Base-by-base conservation (phyloP, 2,797 vertebrate genomes). In the Pelochelys cantorii region DNA sequence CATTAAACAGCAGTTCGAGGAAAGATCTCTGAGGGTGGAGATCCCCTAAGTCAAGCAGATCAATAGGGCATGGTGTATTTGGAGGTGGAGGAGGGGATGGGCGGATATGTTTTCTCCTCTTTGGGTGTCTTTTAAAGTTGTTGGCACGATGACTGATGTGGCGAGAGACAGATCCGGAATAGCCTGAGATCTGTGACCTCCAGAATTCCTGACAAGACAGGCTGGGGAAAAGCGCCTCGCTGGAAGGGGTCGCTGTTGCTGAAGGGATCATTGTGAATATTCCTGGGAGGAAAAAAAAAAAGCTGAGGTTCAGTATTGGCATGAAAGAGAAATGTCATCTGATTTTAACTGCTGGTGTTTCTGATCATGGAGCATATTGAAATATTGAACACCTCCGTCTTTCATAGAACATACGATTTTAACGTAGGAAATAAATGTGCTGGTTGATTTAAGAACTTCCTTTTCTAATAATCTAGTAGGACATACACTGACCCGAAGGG, bases 101-200 rank as follows among this genome's bases (percentile, higher is more conserved):
- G 17, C 98, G 98, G 81, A 99, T 99, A 86, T 98, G 96, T 97
- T 99, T 99, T 89, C 98, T 98, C 29, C 99, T 98, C 94, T 99
- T 99, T 0, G 99, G 99, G 95, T 99, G 99, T 81, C 99, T 98
- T 97, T 99, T 99, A 98, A 99, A 99, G 97, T 99, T 99, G 98
- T 99, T 99, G 96, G 99, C 99, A 17, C 99, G 97, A 96, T 99
- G 99, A 90, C 99, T 99, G 96, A 99, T 98, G 96, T 99, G 99
- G 62, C 98, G 97, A 2, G 98, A 98, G 95, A 98, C 98, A 2
- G 98, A 98, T 0, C 98, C 98, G 1, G 98, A 96, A 95, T 98
- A 99, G 94, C 98, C 98, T 20, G 98, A 98, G 7, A 98, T 97
- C 92, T 99, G 90, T 0, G 98, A 65, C 90, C 97, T 96, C 98